Evolutionary conservation across 2,113 vertebrate species (phyloP), one percentile per base, ranked within the genome.

Genomic region (Nibea coibor): DNA sequence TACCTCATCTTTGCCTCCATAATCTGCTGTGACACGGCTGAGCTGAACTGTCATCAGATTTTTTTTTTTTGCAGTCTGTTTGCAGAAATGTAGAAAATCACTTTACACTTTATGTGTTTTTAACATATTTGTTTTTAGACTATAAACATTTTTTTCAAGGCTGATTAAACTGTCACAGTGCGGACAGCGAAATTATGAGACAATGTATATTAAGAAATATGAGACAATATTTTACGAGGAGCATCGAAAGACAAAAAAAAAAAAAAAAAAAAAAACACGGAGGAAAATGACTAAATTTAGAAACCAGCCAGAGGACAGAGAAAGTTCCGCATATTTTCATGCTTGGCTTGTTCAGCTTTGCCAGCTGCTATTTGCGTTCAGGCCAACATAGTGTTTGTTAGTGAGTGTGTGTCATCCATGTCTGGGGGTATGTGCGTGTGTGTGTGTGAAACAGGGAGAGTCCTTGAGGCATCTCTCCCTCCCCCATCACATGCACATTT

Each of bases 251-350:
- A 82, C 64, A 77, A 69, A 81, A 28, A 5, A 72, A 28, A 6
- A 69, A 58, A 6, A 69, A 58, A 77, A 69, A 81, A 28, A 5
- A 72, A 28, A 6, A 69, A 58, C 62, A 69, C 57, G 56, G 66
- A 74, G 5, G 42, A 73, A 35, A 50, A 64, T 39, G 39, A 84
- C 90, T 92, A 92, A 88, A 91, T 93, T 82, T 93, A 92, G 91
- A 76, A 86, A 75, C 4, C 64, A 75, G 88, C 91, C 82, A 70
- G 78, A 89, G 91, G 91, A 92, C 79, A 92, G 89, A 87, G 86
- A 91, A 88, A 93, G 82, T 92, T 84, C 77, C 78, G 81, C 82
- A 89, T 82, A 87, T 92, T 92, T 93, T 90, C 89, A 93, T 91
- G 90, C 91, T 93, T 82, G 90, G 84, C 90, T 90, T 89, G 88